Percentiles rank a stretch among this genome's conserved stretches.
These are phyloP conservation scores for Hippoglossus stenolepis DNA, from an alignment of 2,113 vertebrate genomes.

Conservation along the genomic window DNA sequence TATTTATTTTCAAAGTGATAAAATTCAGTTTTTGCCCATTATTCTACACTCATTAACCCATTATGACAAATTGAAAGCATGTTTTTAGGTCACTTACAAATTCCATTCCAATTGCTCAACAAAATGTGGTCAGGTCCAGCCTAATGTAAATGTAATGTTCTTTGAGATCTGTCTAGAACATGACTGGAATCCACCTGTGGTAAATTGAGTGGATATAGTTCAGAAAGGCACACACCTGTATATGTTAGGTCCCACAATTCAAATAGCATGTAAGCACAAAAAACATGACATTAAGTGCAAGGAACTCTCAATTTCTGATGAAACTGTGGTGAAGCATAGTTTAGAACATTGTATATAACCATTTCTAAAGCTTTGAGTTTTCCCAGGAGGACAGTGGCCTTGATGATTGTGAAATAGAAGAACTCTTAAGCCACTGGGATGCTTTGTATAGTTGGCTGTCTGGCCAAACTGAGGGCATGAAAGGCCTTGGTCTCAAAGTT, in stretches of 20 bases:
- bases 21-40: too few species aligned
- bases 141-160: neutral
- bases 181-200: neutral
- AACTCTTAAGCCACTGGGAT: neutral
- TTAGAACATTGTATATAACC: neutral
- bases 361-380: neutral
- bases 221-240: neutral
- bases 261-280: too few species aligned
- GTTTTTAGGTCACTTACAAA: too few species aligned
- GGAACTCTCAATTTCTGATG: neutral
- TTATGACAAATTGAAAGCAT: too few species aligned
- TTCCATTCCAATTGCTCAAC: too few species aligned
- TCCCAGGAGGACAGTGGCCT: neutral
- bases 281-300: neutral
- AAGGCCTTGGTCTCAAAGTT: neutral
- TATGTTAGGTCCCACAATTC: too few species aligned
- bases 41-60: too few species aligned
- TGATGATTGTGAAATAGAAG: neutral
- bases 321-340: neutral
- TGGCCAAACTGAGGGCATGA: neutral
- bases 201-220: neutral
- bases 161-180: neutral
- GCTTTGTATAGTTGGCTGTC: neutral
- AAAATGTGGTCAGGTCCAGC: neutral
- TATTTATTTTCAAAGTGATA: too few species aligned